Percentiles rank a stretch among this genome's conserved stretches.
These are phyloP conservation scores for Anser brachyrhynchus DNA, from an alignment of 2,113 vertebrate genomes.

Conservation along the genomic window DNA sequence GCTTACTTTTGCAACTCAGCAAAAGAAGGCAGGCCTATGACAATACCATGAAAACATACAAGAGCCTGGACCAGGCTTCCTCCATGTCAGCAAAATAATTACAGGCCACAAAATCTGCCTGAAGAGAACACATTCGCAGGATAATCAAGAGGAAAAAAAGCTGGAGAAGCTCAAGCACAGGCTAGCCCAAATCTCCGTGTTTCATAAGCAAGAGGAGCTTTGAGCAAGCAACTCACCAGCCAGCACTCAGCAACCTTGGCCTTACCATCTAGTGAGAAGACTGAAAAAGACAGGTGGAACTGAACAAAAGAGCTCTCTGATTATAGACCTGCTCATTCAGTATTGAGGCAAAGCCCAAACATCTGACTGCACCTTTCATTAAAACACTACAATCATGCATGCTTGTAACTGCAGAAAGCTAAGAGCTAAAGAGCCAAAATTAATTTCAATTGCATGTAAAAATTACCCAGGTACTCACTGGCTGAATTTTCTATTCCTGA, in stretches of 20 bases:
- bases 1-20: rapidly evolving
- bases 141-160: not conserved
- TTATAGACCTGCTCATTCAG: not conserved
- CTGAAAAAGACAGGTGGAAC: not conserved
- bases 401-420: not conserved
- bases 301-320: not conserved
- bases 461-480: not conserved
- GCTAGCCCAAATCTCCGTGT: not conserved
- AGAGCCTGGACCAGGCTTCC: not conserved
- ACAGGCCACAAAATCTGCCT: not conserved
- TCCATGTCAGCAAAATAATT: not conserved
- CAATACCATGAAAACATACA: not conserved
- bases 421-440: not conserved
- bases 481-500: not conserved
- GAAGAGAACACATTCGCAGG: not conserved
- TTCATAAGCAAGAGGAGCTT: not conserved
- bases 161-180: not conserved
- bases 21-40: not conserved
- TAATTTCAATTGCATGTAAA: not conserved
- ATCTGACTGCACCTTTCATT: not conserved
- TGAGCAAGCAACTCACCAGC: not conserved
- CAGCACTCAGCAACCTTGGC: not conserved
- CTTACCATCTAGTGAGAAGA: not conserved
- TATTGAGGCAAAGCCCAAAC: not conserved
- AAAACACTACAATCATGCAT: not conserved